A percentile compares a stretch with the other conserved stretches of the same genome.
phyloP scores from a whole-genome alignment of 2,113 vertebrate genomes.

The Euleptes europaea region DNA sequence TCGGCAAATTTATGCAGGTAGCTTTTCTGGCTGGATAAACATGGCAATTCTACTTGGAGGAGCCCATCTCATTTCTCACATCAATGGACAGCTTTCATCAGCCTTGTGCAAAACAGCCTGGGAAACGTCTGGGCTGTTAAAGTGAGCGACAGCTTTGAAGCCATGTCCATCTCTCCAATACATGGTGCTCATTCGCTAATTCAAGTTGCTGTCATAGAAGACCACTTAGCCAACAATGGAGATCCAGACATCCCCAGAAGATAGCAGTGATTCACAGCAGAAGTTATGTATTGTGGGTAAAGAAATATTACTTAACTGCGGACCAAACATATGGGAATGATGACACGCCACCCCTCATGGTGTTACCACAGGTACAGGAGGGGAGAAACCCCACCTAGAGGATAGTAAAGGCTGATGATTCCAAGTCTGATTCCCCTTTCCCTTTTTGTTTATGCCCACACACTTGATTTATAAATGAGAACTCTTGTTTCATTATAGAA shows the following conservation, averaged over 20 bases:
- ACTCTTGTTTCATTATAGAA: constrained; percentile 62
- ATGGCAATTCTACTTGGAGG: constrained; percentile 19
- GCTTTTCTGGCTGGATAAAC: constrained; percentile 31
- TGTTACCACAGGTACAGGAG: not conserved
- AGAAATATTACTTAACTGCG: constrained; percentile 38
- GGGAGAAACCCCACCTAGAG: constrained; percentile 15
- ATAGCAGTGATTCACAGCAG: constrained; percentile 39
- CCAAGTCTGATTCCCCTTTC: not conserved
- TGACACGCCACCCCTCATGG: constrained; percentile 16
- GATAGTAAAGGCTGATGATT: not conserved
- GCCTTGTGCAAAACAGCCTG: constrained; percentile 32
- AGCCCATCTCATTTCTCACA: not conserved
- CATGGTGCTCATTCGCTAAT: constrained; percentile 39
- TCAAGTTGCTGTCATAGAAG: constrained; percentile 42
- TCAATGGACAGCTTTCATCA: constrained; percentile 44
- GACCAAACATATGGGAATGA: constrained; percentile 44
- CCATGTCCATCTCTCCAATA: constrained; percentile 32
- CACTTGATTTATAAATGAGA: constrained; percentile 66
- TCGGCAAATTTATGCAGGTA: constrained; percentile 49
- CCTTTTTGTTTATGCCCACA: constrained; percentile 45
- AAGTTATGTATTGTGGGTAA: constrained; percentile 36
- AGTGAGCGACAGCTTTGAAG: constrained; percentile 52
- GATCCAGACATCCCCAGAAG: constrained; percentile 42
- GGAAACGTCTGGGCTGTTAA: constrained; percentile 48
- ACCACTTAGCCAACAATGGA: constrained; percentile 34